Conservation (phyloP, 2,113 vertebrate genomes). For the Semnornis frantzii region DNA sequence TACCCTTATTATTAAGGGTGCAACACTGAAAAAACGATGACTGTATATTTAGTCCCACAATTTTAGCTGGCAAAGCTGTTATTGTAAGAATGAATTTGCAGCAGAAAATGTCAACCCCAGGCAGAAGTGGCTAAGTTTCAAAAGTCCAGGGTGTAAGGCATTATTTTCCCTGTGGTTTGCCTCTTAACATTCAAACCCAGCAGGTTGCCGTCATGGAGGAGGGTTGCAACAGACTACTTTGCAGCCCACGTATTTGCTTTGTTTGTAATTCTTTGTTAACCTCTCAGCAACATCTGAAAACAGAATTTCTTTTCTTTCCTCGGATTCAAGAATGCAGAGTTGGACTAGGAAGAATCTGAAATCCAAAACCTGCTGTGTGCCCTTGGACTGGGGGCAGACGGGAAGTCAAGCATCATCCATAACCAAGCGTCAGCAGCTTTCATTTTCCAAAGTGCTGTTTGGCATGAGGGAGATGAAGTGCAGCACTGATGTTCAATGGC, state of each 20-base stretch:
- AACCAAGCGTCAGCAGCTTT: constrained; percentile 1
- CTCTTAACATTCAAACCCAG: neutral
- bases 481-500: constrained; percentile 29
- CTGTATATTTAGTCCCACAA: neutral
- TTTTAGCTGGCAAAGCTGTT: neutral
- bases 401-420: neutral
- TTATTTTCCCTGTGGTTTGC: neutral
- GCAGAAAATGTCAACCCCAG: neutral
- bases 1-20: neutral
- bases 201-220: neutral
- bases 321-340: neutral
- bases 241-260: neutral
- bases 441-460: constrained; percentile 23
- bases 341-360: neutral
- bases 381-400: constrained; percentile 24
- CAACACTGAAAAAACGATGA: neutral
- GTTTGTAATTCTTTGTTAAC: neutral
- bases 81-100: neutral
- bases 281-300: neutral
- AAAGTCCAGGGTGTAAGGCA: neutral
- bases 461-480: neutral
- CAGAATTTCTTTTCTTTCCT: too few species aligned
- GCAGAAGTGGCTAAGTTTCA: neutral
- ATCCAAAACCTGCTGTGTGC: neutral
- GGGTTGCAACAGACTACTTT: neutral